Evolutionary conservation across 1,140 invertebrate species (phyloP).

Genomic region (Chlorops oryzae): DNA sequence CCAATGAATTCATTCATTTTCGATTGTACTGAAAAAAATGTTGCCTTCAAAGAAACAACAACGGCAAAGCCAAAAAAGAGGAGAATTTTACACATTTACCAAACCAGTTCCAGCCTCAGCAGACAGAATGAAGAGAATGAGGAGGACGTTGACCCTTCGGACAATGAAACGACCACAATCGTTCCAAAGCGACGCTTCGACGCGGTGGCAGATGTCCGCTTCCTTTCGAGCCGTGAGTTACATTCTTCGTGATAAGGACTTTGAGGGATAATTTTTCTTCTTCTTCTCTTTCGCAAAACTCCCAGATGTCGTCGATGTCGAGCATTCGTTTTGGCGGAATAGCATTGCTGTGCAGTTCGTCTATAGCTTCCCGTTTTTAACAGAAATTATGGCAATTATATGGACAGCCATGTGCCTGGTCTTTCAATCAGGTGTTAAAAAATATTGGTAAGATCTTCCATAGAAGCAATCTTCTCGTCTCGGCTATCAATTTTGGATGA

Average conservation of each 20-base stretch:
- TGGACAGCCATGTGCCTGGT: conserved; percentile 44
- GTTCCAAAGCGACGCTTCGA: conserved; percentile 22
- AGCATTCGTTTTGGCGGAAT: conserved; percentile 31
- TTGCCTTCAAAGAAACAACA: too few species aligned
- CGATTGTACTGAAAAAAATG: too few species aligned
- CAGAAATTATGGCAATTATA: conserved; percentile 39
- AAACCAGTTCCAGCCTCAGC: neutral
- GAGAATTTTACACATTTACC: conserved; percentile 14
- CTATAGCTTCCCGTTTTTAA: conserved; percentile 37
- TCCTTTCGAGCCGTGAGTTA: conserved; percentile 31
- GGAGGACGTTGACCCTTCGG: neutral
- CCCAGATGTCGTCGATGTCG: conserved; percentile 30
- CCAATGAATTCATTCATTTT: too few species aligned
- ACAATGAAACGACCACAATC: neutral
- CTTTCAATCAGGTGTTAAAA: conserved; percentile 38
- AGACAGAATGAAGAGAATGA: neutral
- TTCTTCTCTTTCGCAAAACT: conserved; percentile 6
- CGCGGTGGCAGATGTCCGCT: conserved; percentile 30
- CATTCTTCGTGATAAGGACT: too few species aligned
- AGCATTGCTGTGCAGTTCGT: conserved; percentile 34
- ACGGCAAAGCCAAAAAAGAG: conserved; percentile 9
- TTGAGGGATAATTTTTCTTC: neutral
- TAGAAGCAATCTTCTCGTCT: too few species aligned
- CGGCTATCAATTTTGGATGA: too few species aligned
- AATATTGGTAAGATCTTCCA: conserved; percentile 27